A percentile compares a stretch with the other conserved stretches of the same genome.
phyloP scores from a whole-genome alignment of 2,113 vertebrate genomes.

The Phaethornis superciliosus region DNA sequence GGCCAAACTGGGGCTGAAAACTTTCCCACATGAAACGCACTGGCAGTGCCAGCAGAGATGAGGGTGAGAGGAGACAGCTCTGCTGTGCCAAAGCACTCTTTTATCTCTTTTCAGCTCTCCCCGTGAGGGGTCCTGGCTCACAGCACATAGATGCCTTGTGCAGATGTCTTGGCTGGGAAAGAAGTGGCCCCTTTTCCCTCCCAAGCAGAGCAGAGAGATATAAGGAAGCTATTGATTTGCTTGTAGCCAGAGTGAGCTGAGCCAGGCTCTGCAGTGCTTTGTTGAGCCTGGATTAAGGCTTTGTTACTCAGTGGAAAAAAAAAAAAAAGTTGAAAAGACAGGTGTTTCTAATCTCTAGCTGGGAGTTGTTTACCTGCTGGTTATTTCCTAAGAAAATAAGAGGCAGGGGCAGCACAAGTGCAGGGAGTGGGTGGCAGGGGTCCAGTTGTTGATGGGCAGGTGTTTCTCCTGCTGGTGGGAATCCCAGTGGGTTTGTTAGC shows the following conservation, averaged over 20 bases:
- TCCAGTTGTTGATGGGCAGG: background rate
- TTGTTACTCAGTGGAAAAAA: constrained; percentile 1
- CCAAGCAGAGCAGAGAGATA: constrained; percentile 14
- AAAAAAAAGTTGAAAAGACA: background rate
- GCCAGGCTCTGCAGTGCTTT: constrained; percentile 27
- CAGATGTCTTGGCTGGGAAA: constrained; percentile 69
- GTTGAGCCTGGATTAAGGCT: constrained; percentile 46
- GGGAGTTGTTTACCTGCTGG: constrained; percentile 2
- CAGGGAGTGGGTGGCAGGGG: background rate
- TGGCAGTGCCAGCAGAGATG: constrained; percentile 61
- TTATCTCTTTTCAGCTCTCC: constrained; percentile 60
- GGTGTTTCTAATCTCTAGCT: background rate
- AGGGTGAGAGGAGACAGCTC: background rate
- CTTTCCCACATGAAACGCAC: constrained; percentile 12
- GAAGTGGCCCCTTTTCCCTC: constrained; percentile 55
- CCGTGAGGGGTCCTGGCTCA: constrained; percentile 63
- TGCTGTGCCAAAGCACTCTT: constrained; percentile 45
- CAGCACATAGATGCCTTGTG: constrained; percentile 62
- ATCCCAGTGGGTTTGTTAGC: background rate
- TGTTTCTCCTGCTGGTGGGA: constrained; percentile 20
- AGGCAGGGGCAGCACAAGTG: background rate
- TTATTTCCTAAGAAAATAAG: background rate
- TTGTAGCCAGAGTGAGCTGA: constrained; percentile 16
- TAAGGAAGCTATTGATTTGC: constrained; percentile 62
- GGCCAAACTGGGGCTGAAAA: constrained; percentile 35